phyloP scores from a whole-genome alignment of 2,797 vertebrate species.

The Labroides dimidiatus region DNA sequence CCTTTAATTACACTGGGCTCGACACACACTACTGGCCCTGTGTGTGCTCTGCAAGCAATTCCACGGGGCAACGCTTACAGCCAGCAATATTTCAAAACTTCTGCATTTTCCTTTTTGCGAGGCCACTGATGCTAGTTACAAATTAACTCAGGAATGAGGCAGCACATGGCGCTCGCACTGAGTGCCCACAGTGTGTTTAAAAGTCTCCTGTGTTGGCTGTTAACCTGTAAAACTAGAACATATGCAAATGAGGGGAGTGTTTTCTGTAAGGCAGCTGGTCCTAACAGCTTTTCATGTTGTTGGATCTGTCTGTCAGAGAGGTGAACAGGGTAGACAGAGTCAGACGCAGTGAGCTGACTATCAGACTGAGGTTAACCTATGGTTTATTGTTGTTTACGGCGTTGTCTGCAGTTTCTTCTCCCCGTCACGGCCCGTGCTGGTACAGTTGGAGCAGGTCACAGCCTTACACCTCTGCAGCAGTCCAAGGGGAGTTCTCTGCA shows the following conservation, averaged over 20 bases:
- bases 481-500: slow-evolving; percentile 37
- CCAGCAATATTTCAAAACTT: slow-evolving; percentile 85
- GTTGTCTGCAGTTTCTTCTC: slow-evolving; percentile 9
- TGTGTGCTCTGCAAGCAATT: slow-evolving; percentile 75
- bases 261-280: slow-evolving; percentile 18
- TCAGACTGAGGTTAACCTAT: too few relatives aligned
- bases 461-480: slow-evolving; percentile 39
- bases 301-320: slow-evolving; percentile 24
- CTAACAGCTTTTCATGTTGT: slow-evolving; percentile 46
- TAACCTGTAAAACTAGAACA: slow-evolving; percentile 44
- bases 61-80: slow-evolving; percentile 75
- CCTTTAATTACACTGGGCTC: slow-evolving; percentile 84
- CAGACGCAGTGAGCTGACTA: background rate
- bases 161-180: slow-evolving; percentile 66
- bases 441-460: slow-evolving; percentile 42
- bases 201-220: slow-evolving; percentile 50
- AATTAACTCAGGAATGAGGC: slow-evolving; percentile 77
- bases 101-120: slow-evolving; percentile 77
- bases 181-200: slow-evolving; percentile 63
- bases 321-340: slow-evolving; percentile 17
- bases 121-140: slow-evolving; percentile 74
- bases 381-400: slow-evolving; percentile 2
- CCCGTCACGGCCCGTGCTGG: slow-evolving; percentile 13
- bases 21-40: slow-evolving; percentile 83
- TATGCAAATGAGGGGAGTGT: slow-evolving; percentile 53